Conservation (phyloP, 2,113 vertebrate species). For the Grammomys dolichurus region DNA sequence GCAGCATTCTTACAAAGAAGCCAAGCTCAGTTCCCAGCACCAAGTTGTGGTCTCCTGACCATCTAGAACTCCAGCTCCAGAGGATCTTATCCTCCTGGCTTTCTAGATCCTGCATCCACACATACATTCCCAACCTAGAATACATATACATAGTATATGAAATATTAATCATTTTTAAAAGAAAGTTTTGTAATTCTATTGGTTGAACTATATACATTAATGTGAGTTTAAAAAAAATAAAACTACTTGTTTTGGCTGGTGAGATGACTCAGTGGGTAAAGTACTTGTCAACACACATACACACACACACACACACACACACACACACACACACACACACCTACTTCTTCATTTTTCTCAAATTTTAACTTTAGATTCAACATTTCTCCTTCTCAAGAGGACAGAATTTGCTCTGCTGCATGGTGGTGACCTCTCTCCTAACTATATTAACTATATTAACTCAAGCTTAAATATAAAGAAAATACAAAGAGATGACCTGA, state of each 20-base stretch:
- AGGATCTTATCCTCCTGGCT: neutral
- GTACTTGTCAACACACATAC: neutral
- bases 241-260: neutral
- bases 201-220: neutral
- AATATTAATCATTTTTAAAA: neutral
- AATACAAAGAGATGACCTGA: neutral
- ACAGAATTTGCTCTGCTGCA: neutral
- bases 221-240: neutral
- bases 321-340: neutral
- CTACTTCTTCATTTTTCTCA: neutral
- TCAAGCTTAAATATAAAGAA: neutral
- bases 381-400: neutral
- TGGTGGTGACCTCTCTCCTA: neutral
- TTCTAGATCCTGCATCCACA: neutral
- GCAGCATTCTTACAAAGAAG: neutral
- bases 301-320: too few relatives aligned
- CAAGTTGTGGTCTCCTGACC: too few relatives aligned
- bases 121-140: neutral
- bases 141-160: neutral
- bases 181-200: conserved; percentile 18
- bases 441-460: neutral
- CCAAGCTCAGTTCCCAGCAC: neutral
- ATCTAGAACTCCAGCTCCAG: neutral
- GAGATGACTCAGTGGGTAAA: neutral
- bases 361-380: conserved; percentile 42